Conservation (phyloP, 2,113 vertebrate genomes). For the Notarius lentiginosus region DNA sequence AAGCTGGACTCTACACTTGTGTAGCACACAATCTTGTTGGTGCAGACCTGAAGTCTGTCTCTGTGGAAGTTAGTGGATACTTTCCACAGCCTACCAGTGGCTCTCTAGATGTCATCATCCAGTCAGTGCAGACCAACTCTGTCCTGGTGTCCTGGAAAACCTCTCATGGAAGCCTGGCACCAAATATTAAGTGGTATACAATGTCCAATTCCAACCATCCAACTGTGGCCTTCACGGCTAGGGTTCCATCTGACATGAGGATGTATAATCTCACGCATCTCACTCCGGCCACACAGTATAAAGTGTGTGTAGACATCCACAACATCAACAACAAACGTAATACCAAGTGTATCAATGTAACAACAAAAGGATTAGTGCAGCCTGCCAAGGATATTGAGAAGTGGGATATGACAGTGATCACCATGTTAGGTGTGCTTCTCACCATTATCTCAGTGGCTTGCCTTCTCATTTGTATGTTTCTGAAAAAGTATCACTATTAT, state of each 20-base stretch:
- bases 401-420: constrained; percentile 74
- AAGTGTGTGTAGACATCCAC: constrained; percentile 89
- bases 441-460: constrained; percentile 79
- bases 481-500: constrained; percentile 75
- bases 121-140: constrained; percentile 82
- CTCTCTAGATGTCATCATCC: constrained; percentile 81
- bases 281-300: constrained; percentile 87
- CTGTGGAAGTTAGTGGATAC: constrained; percentile 88
- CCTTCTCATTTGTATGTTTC: constrained; percentile 79
- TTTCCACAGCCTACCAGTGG: constrained; percentile 78
- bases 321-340: constrained; percentile 81
- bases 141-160: constrained; percentile 91
- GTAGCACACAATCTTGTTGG: constrained; percentile 95
- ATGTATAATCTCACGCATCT: constrained; percentile 93
- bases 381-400: constrained; percentile 67
- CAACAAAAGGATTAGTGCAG: constrained; percentile 82
- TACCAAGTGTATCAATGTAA: constrained; percentile 88
- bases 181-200: constrained; percentile 90
- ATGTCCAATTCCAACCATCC: constrained; percentile 71
- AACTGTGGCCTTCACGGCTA: constrained; percentile 78
- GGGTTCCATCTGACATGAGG: constrained; percentile 85
- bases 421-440: constrained; percentile 79
- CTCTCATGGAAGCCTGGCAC: constrained; percentile 81
- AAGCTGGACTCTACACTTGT: constrained; percentile 93
- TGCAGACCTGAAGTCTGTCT: constrained; percentile 90